A percentile compares a stretch with the other conserved stretches of the same genome.
Evolutionary conservation across 2,797 vertebrate genomes (phyloP).

Genomic region (Perodicticus potto): DNA sequence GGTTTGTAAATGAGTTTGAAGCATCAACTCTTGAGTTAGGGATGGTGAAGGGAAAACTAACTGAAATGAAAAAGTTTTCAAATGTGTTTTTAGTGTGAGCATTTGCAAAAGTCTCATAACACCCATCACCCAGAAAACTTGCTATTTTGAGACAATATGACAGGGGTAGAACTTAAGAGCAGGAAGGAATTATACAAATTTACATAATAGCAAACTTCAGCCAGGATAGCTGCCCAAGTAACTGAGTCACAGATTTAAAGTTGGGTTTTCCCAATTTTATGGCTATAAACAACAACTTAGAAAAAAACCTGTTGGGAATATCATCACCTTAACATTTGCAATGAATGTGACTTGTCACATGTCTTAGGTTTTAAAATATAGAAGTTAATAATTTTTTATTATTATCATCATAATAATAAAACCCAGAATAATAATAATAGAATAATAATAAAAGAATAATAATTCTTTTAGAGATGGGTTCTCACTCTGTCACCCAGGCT

Average conservation of each 20-base stretch:
- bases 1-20: constrained; percentile 75
- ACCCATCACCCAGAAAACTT: constrained; percentile 79
- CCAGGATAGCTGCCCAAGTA: neutral
- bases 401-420: too few relatives aligned
- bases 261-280: constrained; percentile 70
- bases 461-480: neutral
- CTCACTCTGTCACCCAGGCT: neutral
- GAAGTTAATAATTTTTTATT: neutral
- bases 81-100: constrained; percentile 74
- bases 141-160: constrained; percentile 72
- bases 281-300: constrained; percentile 75
- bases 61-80: constrained; percentile 79
- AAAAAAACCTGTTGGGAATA: constrained; percentile 25
- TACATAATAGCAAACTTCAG: neutral
- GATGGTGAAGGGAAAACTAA: neutral
- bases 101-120: constrained; percentile 77
- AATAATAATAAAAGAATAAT: too few relatives aligned
- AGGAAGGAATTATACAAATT: neutral
- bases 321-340: neutral
- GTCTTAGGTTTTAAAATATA: neutral
- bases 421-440: too few relatives aligned
- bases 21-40: constrained; percentile 71
- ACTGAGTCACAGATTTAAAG: neutral
- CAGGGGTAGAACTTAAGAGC: neutral
- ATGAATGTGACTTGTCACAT: constrained; percentile 4